Evolutionary conservation across 1,140 invertebrate species (phyloP), one percentile per base, ranked within the genome.

Genomic region (Aleiodes sp.): DNA sequence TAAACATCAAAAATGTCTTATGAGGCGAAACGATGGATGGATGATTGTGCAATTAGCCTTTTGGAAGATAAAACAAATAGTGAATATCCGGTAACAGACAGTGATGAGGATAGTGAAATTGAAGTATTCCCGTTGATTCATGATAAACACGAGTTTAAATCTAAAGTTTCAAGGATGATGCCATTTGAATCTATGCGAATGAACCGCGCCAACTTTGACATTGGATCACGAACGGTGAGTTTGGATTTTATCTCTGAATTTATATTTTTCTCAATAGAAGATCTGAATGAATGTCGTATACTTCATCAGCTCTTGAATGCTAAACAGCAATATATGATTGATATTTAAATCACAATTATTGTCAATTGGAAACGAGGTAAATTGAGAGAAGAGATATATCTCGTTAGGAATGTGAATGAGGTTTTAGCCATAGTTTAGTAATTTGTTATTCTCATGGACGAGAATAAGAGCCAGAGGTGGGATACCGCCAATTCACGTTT

Each of bases 341-440:
- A 12, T 9, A 52, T 52, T 52, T 35, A 10, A 35, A 4, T 35
- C 4, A 35, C 31, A 35, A 35, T 35, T 4, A 35, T 35, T 35
- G 31, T 10, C 4, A 6, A 6, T 35, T 52, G 46, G n/a, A 12
- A 14, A n/a, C 28, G 28, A 29, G 26, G 56, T 59, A 31, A 52
- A 59, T 59, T 59, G 56, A 59, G 56, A 59, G 26, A 59, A 59
- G 29, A 59, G 56, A 14, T 33, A 59, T 59, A 52, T 59, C 28
- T 59, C 26, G 28, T 59, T 31, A 59, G 28, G 28, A 59, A 29
- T 59, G 24, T 59, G 12, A 59, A 59, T 59, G 56, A 31, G n/a
- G 56, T 26, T 28, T 59, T 16, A 31, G 12, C 26, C 29, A 28
- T 59, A 29, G 56, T 59, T 29, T 24, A 59, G 26, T 31, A 59